Evolutionary conservation across 2,888 invertebrate genomes (phyloP), one percentile per base, ranked within the genome.

Genomic region (Apodemia duryi): DNA sequence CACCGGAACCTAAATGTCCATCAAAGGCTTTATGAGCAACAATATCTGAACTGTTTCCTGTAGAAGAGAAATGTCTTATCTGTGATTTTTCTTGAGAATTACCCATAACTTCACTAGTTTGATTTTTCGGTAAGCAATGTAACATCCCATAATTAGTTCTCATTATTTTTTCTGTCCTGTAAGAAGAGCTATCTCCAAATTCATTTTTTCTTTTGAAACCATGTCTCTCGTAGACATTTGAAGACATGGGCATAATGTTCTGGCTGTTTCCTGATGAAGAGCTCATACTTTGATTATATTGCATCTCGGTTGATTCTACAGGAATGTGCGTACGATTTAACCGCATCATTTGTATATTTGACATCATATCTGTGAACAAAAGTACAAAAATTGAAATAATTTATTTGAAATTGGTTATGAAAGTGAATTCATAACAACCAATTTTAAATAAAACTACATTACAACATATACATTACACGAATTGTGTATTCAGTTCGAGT

Each of bases 151-250:
- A 90, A 63, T 80, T 81, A 1, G 85, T 81, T 64, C 91, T 78
- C 88, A 91, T 88, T 54, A 91, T 85, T 77, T 91, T 91, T 63
- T 91, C 89, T 1, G 82, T 82, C 70, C 88, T 84, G 65, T 87
- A 91, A 2, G 82, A 73, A 0, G 88, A 80, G 0, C 83, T 80
- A 68, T 90, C 89, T 2, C 84, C 84, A 65, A 88, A 91, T 49
- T 91, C 88, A 69, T 85, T 86, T 69, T 91, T 91, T 66, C 91
- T 77, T 70, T 91, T 91, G 71, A 85, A 89, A 1, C 77, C 71
- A 6, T 84, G 88, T 6, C 90, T 79, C 29, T 91, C 90, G 72
- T 88, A 91, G 70, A 89, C 87, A 70, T 81, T 84, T 3, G 87
- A 77, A 5, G 86, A 75, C 74, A 86, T 80, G 0, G 88, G 85